Evolutionary conservation across 2,113 vertebrate genomes (phyloP).

Genomic region (Noctilio leporinus): DNA sequence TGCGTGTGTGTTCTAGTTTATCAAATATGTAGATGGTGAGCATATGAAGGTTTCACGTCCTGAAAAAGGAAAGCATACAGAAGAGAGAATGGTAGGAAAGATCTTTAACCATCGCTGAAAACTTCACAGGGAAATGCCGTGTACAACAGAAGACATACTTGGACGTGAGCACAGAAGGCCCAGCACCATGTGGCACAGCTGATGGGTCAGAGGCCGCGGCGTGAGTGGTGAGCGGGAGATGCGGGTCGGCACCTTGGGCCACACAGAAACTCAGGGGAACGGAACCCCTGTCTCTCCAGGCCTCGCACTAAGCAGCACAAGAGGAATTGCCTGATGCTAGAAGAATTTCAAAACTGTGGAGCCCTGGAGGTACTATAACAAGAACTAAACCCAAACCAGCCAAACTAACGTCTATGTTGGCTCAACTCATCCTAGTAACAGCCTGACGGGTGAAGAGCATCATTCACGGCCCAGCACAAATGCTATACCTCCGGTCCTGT

Average conservation of each 20-base stretch:
- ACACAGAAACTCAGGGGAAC: neutral
- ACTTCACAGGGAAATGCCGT: neutral
- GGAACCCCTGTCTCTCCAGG: neutral
- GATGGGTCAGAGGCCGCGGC: neutral
- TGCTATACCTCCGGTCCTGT: neutral
- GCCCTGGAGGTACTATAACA: neutral
- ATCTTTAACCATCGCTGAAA: neutral
- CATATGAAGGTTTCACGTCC: neutral
- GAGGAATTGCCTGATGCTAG: neutral
- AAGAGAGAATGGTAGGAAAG: neutral
- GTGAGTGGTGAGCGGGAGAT: too few species aligned
- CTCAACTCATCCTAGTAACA: neutral
- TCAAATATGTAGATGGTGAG: neutral
- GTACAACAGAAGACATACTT: neutral
- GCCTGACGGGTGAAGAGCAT: neutral
- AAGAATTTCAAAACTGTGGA: neutral
- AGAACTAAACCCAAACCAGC: neutral
- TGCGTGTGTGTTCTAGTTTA: neutral
- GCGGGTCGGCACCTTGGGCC: too few species aligned
- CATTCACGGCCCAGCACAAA: neutral
- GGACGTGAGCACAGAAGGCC: neutral
- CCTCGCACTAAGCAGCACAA: fast-evolving
- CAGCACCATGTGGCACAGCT: fast-evolving
- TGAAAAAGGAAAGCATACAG: neutral
- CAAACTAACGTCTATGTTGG: neutral